phyloP scores from a whole-genome alignment of 1,140 invertebrate species.

The Anoplolepis gracilipes region DNA sequence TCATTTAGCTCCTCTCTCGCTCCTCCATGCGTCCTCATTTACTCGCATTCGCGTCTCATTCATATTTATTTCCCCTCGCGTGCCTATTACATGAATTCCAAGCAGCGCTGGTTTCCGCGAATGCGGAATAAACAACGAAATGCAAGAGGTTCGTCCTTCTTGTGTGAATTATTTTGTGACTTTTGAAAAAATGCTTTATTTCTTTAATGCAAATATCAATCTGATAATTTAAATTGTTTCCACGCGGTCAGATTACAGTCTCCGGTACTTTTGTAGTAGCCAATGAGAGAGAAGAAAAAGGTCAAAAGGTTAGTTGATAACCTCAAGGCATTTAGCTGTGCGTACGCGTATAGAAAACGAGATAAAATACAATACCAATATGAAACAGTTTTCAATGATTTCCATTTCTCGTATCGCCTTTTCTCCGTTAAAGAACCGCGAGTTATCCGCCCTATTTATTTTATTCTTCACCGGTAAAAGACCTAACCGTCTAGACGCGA shows the following conservation, averaged over 20 bases:
- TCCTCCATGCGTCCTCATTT: slow-evolving; percentile 22
- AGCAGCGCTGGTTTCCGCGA: slow-evolving; percentile 10
- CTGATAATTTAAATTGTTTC: not conserved
- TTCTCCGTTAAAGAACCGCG: slow-evolving; percentile 30
- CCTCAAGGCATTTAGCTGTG: not conserved
- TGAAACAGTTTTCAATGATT: not conserved
- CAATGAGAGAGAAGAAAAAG: not conserved
- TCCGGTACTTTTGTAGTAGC: not conserved
- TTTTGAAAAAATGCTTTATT: not conserved
- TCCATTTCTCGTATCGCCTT: slow-evolving; percentile 18
- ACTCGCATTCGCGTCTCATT: slow-evolving; percentile 31
- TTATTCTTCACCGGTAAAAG: slow-evolving; percentile 23
- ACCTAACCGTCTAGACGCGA: slow-evolving; percentile 35
- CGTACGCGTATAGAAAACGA: not conserved
- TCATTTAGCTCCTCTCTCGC: not conserved
- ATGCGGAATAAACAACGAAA: not conserved
- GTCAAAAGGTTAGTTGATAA: not conserved
- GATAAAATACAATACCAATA: not conserved
- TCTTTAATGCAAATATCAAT: not conserved
- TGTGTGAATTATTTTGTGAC: not conserved
- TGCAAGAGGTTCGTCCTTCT: too few relatives aligned
- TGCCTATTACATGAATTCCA: not conserved
- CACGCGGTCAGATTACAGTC: not conserved
- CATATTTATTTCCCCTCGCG: slow-evolving; percentile 42
- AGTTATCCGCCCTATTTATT: slow-evolving; percentile 54